These are phyloP conservation scores for Zalophus californianus DNA, from an alignment of 2,797 vertebrate species.

Conservation along the genomic window DNA sequence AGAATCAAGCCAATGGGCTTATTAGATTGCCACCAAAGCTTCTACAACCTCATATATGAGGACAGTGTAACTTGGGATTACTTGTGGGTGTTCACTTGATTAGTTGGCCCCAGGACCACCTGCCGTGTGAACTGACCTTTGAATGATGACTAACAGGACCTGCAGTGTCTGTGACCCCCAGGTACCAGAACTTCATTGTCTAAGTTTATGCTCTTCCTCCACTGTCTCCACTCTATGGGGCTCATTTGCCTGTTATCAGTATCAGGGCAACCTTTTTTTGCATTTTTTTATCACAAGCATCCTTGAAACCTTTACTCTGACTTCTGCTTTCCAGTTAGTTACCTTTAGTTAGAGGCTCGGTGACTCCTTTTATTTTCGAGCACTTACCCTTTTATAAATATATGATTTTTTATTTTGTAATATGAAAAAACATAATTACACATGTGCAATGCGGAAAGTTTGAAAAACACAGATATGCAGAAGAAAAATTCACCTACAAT, in stretches of 20 bases:
- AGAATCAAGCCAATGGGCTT: neutral
- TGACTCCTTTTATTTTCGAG: neutral
- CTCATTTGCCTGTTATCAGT: neutral
- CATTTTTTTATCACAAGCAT: neutral
- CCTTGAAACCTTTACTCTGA: neutral
- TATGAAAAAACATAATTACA: neutral
- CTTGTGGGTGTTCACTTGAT: neutral
- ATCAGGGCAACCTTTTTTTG: neutral
- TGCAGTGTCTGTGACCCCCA: neutral
- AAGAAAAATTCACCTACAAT: neutral
- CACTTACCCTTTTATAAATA: neutral
- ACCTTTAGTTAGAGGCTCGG: neutral
- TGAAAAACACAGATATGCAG: neutral
- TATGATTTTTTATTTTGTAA: neutral
- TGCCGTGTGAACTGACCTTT: slow-evolving; percentile 39
- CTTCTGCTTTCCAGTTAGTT: neutral
- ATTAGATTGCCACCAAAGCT: neutral
- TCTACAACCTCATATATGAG: neutral
- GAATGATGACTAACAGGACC: neutral
- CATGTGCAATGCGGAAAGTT: neutral
- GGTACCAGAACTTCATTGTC: neutral
- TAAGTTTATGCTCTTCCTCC: neutral
- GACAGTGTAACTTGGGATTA: neutral
- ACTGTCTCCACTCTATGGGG: neutral
- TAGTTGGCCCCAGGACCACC: neutral